phyloP scores from a whole-genome alignment of 2,113 vertebrate genomes.

The Xiphorhynchus elegans region DNA sequence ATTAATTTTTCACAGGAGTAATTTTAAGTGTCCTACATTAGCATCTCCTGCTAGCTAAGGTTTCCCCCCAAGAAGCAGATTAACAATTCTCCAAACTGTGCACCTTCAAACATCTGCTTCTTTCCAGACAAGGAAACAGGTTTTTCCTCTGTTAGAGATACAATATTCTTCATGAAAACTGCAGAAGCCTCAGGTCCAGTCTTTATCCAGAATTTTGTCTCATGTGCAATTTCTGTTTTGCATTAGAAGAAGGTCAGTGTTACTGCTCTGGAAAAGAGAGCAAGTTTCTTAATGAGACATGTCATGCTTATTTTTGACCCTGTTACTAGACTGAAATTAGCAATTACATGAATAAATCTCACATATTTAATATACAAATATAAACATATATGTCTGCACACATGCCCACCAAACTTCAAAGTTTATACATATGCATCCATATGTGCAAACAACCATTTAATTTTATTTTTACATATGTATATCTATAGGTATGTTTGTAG shows the following conservation, averaged over 20 bases:
- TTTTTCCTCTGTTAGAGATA: background rate
- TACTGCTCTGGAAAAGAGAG: background rate
- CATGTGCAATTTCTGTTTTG: background rate
- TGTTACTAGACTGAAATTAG: background rate
- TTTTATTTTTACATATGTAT: background rate
- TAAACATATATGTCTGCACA: background rate
- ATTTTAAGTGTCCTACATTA: slow-evolving; percentile 10
- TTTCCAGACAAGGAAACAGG: background rate
- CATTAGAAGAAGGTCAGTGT: background rate
- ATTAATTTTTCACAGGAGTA: background rate
- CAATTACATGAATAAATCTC: background rate
- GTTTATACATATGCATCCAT: background rate
- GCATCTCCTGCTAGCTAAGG: background rate
- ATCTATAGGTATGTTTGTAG: background rate
- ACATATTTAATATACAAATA: background rate
- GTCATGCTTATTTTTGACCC: background rate
- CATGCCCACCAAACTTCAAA: background rate
- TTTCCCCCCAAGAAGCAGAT: background rate
- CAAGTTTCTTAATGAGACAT: background rate
- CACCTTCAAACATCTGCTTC: background rate
- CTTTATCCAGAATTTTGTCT: background rate
- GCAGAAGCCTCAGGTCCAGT: background rate
- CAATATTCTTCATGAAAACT: background rate
- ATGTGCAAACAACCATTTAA: background rate
- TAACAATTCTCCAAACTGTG: background rate